Base-by-base conservation (phyloP, 2,113 vertebrate species). In the Scortum barcoo region DNA sequence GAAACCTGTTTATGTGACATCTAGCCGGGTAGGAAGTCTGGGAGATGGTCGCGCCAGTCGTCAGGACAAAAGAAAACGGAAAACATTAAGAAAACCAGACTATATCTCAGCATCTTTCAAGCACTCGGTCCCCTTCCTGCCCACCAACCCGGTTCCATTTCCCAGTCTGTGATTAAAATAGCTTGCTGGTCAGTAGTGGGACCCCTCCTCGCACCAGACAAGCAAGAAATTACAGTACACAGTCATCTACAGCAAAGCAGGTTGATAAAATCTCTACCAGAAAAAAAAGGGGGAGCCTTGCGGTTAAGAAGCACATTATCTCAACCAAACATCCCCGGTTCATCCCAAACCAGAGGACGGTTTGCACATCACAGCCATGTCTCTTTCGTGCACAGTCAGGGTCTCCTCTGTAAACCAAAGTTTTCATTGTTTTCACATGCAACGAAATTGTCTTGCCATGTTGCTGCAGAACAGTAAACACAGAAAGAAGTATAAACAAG, bases 111-210 rank as follows among this genome's bases (percentile, higher is more conserved):
- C 72, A 85, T 87, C 72, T 76, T 19, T 7, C 3, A 56, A 75
- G n/a, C 24, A 36, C 24, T 62, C 30, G 24, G 20, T 60, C 68
- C 57, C 71, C 42, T n/a, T 54, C 50, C 40, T 36, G 3, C 33
- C 53, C n/a, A n/a, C 33, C 26, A 26, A 40, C 50, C 26, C 80
- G 40, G 42, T 54, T 65, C 12, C 5, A 72, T 71, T 69, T 80
- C 54, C 11, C 7, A 26, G 17, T 60, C 44, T 78, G 62, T 62
- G 62, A 88, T 88, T 71, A 79, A 84, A 90, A 72, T 40, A 81
- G 56, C 80, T 83, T 36, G 28, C n/a, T 50, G 24, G 58, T 33
- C 60, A 54, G 57, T 13, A 44, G 57, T n/a, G 53, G 66, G 69
- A 66, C 28, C 24, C 53, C n/a, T 54, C 42, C 24, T 46, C 22